These are phyloP conservation scores for Pandemis corylana DNA, from an alignment of 2,888 invertebrate genomes.

Conservation along the genomic window DNA sequence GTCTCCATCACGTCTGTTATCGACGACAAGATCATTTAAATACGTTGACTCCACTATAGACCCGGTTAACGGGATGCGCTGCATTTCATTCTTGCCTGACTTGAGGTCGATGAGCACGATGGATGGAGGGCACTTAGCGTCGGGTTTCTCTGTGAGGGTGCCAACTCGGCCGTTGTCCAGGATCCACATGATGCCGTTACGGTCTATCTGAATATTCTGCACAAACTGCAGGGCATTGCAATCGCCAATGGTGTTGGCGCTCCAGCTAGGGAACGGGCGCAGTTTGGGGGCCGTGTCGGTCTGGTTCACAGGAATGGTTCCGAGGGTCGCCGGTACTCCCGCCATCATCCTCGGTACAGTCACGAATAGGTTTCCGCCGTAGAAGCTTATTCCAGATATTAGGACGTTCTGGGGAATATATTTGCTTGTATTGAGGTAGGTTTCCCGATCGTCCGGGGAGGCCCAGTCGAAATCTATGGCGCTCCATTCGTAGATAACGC, in stretches of 20 bases:
- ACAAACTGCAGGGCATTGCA: constrained; percentile 90
- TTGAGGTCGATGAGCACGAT: constrained; percentile 88
- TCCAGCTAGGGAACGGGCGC: constrained; percentile 90
- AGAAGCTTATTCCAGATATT: constrained; percentile 88
- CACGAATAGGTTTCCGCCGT: constrained; percentile 87
- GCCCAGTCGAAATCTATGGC: constrained; percentile 89
- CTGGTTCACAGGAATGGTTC: constrained; percentile 80
- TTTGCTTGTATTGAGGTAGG: constrained; percentile 82
- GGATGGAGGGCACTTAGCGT: constrained; percentile 87
- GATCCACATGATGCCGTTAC: constrained; percentile 88
- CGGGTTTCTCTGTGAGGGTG: constrained; percentile 83
- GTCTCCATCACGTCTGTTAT: constrained; percentile 87
- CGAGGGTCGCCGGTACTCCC: constrained; percentile 89
- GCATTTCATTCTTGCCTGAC: constrained; percentile 81
- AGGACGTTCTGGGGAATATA: constrained; percentile 89
- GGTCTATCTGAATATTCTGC: constrained; percentile 90
- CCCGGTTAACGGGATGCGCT: constrained; percentile 86
- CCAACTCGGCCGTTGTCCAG: constrained; percentile 88
- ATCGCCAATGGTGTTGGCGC: constrained; percentile 87
- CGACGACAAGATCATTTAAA: constrained; percentile 90
- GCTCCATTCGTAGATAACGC: constrained; percentile 90
- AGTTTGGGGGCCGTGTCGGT: constrained; percentile 85
- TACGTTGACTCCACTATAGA: constrained; percentile 86
- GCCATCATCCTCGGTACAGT: constrained; percentile 88
- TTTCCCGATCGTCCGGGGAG: constrained; percentile 80